These are phyloP conservation scores for Enteromius treurensis DNA, from an alignment of 2,797 vertebrate genomes.

Conservation along the genomic window DNA sequence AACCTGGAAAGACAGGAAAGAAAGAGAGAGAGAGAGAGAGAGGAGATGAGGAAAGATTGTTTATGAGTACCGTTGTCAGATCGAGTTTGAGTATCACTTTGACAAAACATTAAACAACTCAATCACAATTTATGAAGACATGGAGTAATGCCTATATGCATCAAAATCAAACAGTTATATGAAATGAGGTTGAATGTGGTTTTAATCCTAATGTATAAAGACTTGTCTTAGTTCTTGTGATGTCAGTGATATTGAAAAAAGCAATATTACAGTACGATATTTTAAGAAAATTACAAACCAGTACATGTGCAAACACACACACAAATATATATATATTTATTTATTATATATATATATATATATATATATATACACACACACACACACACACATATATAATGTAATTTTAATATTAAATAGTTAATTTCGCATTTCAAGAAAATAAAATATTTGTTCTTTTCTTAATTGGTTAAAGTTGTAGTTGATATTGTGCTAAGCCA, in stretches of 20 bases:
- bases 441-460: neutral
- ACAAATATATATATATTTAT: no score
- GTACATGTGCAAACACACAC: no score
- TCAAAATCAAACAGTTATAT: neutral
- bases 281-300: neutral
- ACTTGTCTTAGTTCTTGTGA: neutral
- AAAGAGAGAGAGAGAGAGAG: neutral
- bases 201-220: neutral
- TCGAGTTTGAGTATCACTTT: conserved; percentile 44
- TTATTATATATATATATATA: neutral
- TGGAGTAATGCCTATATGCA: neutral
- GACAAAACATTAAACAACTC: conserved; percentile 19
- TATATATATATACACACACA: no score
- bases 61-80: conserved; percentile 43
- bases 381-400: no score
- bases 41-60: neutral
- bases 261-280: neutral
- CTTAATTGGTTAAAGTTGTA: neutral
- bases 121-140: conserved; percentile 13
- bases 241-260: neutral
- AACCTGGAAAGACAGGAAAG: conserved; percentile 84
- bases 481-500: neutral
- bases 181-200: neutral
- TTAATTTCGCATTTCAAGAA: neutral
- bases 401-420: neutral